Evolutionary conservation across 30 jellyfish, hydroid and myxozoan genomes (phyloP).

Genomic region (Aurelia aurita): DNA sequence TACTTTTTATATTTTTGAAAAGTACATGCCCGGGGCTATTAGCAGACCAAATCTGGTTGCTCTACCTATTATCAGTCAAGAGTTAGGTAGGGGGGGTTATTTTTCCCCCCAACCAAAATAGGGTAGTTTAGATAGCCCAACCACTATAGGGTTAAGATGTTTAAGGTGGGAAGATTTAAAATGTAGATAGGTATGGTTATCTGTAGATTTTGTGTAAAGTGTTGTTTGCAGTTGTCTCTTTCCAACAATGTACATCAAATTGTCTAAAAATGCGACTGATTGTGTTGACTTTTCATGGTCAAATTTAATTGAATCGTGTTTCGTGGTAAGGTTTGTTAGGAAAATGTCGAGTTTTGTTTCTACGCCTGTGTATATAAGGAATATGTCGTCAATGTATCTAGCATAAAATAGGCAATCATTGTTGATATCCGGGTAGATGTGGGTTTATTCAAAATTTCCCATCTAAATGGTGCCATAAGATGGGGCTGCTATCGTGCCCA

Average conservation of each 20-base stretch:
- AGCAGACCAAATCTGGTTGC: too few species aligned
- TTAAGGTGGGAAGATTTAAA: slow-evolving; percentile 30
- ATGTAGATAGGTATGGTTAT: slow-evolving; percentile 5
- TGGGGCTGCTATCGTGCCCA: too few species aligned
- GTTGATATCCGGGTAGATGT: slow-evolving; percentile 1
- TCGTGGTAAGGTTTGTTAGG: slow-evolving; percentile 17
- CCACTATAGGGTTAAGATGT: slow-evolving; percentile 7
- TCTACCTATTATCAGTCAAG: too few species aligned
- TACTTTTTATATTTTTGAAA: too few species aligned
- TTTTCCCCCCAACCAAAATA: too few species aligned
- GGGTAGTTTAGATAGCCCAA: too few species aligned
- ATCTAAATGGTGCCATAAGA: too few species aligned
- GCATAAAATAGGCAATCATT: slow-evolving; percentile 10
- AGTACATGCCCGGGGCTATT: too few species aligned
- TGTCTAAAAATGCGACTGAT: slow-evolving; percentile 31
- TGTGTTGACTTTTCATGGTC: not conserved
- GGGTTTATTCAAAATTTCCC: too few species aligned
- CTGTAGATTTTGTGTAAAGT: slow-evolving; percentile 13
- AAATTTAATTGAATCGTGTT: slow-evolving; percentile 31
- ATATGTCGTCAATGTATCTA: slow-evolving; percentile 54
- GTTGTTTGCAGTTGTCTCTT: slow-evolving; percentile 17
- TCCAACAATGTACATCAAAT: slow-evolving; percentile 23
- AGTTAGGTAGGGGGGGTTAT: too few species aligned
- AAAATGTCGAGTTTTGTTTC: slow-evolving; percentile 16
- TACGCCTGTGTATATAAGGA: slow-evolving; percentile 34